phyloP scores from a whole-genome alignment of 2,797 vertebrate genomes.

The Chaunax sp. region DNA sequence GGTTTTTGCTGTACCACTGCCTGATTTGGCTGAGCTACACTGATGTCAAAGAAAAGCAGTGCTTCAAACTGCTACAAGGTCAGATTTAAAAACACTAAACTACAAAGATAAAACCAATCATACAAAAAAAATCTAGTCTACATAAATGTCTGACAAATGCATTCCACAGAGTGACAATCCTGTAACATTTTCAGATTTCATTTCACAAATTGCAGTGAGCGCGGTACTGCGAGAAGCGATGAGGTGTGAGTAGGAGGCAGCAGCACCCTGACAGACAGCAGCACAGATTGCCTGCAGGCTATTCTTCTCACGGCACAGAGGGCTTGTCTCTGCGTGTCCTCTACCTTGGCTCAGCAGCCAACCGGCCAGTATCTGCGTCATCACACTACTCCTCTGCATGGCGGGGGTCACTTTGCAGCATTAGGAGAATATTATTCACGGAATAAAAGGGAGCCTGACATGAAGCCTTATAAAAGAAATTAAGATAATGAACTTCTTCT shows the following conservation, averaged over 20 bases:
- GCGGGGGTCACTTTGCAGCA: conserved; percentile 62
- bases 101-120: conserved; percentile 10
- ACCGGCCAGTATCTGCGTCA: conserved; percentile 70
- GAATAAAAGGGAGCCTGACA: conserved; percentile 23
- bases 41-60: no score
- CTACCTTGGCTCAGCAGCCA: conserved; percentile 59
- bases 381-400: conserved; percentile 59
- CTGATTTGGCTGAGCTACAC: neutral
- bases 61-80: conserved; percentile 1
- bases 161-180: neutral
- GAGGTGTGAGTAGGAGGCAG: conserved; percentile 55
- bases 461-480: conserved; percentile 34
- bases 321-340: conserved; percentile 61
- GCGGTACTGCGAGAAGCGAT: conserved; percentile 3
- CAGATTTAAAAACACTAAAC: conserved; percentile 3
- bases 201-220: conserved; percentile 27
- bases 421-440: conserved; percentile 49
- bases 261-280: conserved; percentile 33
- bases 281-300: conserved; percentile 58
- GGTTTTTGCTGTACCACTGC: neutral
- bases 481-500: conserved; percentile 32
- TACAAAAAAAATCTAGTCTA: neutral
- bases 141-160: conserved; percentile 13
- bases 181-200: no score
- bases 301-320: conserved; percentile 72